Evolutionary conservation across 2,888 invertebrate genomes (phyloP), one percentile per base, ranked within the genome.

Genomic region (Cataglyphis altisquamis): DNA sequence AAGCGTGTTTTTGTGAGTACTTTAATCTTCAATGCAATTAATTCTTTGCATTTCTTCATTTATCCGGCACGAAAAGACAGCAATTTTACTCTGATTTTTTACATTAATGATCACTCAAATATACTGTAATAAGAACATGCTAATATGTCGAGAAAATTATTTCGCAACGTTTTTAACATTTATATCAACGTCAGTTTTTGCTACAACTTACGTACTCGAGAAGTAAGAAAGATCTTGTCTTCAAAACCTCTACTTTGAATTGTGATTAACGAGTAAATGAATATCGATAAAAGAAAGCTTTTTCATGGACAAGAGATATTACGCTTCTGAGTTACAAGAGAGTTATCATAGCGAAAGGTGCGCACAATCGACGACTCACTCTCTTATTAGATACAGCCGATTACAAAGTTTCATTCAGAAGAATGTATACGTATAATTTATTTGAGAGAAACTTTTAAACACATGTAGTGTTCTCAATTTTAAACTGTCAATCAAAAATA

Each of bases 1-100:
- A 88, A 90, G 88, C 89, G 91, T 88, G 83, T 82, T 94, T 48
- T 89, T 94, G 94, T 94, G 92, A 94, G 94, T 94, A 94, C 60
- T 45, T 39, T n/a, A 62, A 21, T 41, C 21, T 21, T 21, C 66
- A 52, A 70, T 52, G 48, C 18, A 64, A 4, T 10, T 77, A 41
- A 32, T 70, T 5, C 3, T 15, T 32, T 55, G 15, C 3, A 15
- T 41, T 41, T 78, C 32, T 18, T 5, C 32, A 18, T 21, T 57
- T 36, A 55, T 80, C 60, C 32, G 57, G 1, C 12, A 9, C 32
- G 32, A 45, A 8, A 12, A 68, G 68, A 60, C 57, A 32, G 57
- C 32, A 21, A 45, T 45, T 32, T 80, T 39, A 55, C 25, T 21
- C 0, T 1, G 0, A 57, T 57, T 66, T 60, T 63, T 77, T 29